Evolutionary conservation across 2,888 invertebrate genomes (phyloP), one percentile per base, ranked within the genome.

Genomic region (Lamproptera curius): DNA sequence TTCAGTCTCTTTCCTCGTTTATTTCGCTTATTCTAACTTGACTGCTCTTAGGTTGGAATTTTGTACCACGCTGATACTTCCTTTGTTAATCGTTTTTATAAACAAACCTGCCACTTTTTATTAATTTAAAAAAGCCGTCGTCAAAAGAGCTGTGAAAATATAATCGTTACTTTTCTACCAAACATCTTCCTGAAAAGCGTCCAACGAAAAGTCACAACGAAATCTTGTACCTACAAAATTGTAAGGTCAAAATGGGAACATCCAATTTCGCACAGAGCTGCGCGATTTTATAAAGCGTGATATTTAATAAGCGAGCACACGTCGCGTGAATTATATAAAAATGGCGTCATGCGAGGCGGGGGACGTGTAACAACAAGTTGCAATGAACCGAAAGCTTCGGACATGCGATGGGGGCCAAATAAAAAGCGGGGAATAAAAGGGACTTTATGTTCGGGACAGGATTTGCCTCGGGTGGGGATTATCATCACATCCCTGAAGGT

Each of bases 391-490:
- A 58, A 58, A 46, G 50, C 45, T 46, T 45, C 50, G 50, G 52
- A 56, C 52, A 56, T 51, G 54, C 38, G 54, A 55, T 61, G 62
- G 54, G 33, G 54, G 55, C 61, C 65, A 65, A 74, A 76, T 67
- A 70, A 73, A 72, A 73, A 70, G 63, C 62, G 68, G 55, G 59
- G 67, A 63, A 67, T 67, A 68, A 73, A 72, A 65, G 63, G 65
- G 62, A 4, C 65, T 67, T 69, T 67, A 65, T 20, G 20, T 6
- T 70, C 63, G 64, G 66, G 57, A 62, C 65, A 67, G 63, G 80
- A 77, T 76, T 77, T 81, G 67, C 74, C 74, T 75, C 77, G 72
- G 70, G 62, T 56, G 59, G 64, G 58, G 72, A 66, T 78, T 78
- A 78, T 73, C 73, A 61, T 67, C 65, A 63, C 67, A 74, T 72